Base-by-base conservation (phyloP, 2,113 vertebrate genomes). In the Pomatorhinus ruficollis region DNA sequence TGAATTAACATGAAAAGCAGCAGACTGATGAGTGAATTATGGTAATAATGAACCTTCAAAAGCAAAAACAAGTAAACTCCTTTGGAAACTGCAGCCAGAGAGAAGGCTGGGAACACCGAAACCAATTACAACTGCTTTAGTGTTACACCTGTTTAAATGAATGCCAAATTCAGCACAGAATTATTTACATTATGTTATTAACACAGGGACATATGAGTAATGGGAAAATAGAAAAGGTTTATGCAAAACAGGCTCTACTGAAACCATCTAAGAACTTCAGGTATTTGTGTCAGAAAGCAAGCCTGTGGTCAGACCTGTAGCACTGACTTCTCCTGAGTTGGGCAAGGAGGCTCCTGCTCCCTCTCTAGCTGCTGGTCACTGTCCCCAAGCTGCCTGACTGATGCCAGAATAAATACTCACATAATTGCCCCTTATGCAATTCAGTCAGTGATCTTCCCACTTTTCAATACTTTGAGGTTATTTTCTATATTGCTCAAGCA, bases 191-290 rank as follows among this genome's bases (percentile, higher is more conserved):
- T 92, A 90, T 88, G 69, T 76, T 83, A 92, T 89, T 95, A 92
- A 94, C 88, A 94, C 89, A 96, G 86, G 90, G 57, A 93, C n/a
- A 31, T 52, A 78, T 89, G 93, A 96, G 93, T 95, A 96, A 96
- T 90, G 68, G 92, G 90, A 92, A 96, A 92, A 95, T 28, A 94
- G n/a, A 83, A 93, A 90, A 52, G 79, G 64, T 83, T 93, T 94
- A 94, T 88, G 93, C 88, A 94, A 89, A 97, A 82, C 69, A 92
- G 76, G 56, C 60, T 92, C 61, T 88, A 18, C 64, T 81, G 92
- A 92, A 96, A 90, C 31, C 79, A 89, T 50, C 64, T 87, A 44
- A 75, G 74, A 71, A 71, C 60, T 68, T 63, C 57, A 75, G 76
- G 77, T 93, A 52, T 81, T 64, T 60, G 53, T 57, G 53, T 69